These are phyloP conservation scores for Lucilia cuprina DNA, from an alignment of 1,140 invertebrate species.

Conservation along the genomic window DNA sequence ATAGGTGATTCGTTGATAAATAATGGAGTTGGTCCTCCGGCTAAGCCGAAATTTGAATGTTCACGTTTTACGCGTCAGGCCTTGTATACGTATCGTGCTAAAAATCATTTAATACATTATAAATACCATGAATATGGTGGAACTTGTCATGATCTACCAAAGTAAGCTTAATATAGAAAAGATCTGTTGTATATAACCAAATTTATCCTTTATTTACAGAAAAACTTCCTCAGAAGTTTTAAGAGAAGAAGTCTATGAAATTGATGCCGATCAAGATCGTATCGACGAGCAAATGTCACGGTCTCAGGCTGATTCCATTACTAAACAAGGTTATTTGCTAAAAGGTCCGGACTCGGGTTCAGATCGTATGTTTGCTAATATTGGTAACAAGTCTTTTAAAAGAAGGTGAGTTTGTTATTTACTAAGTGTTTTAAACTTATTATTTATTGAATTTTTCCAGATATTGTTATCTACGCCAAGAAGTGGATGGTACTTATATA, in stretches of 20 bases:
- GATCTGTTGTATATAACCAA: neutral
- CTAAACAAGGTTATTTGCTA: slow-evolving; percentile 87
- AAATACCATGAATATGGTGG: slow-evolving; percentile 87
- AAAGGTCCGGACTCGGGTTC: slow-evolving; percentile 87
- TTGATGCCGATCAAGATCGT: slow-evolving; percentile 85
- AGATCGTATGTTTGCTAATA: slow-evolving; percentile 84
- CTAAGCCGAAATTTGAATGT: slow-evolving; percentile 56
- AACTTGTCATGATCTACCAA: slow-evolving; percentile 83
- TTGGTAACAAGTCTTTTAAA: slow-evolving; percentile 90
- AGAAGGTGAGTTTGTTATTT: slow-evolving; percentile 61
- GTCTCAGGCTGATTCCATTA: slow-evolving; percentile 74
- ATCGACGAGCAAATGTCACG: slow-evolving; percentile 77
- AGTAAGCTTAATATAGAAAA: slow-evolving; percentile 66
- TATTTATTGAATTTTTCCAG: slow-evolving; percentile 51
- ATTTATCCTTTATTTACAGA: slow-evolving; percentile 40
- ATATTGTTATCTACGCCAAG: slow-evolving; percentile 86
- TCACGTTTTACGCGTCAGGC: slow-evolving; percentile 85
- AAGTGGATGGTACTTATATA: slow-evolving; percentile 89
- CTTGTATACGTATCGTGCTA: slow-evolving; percentile 82
- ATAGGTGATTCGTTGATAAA: slow-evolving; percentile 40
- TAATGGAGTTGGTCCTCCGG: slow-evolving; percentile 18
- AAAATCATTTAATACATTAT: slow-evolving; percentile 87
- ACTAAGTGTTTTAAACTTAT: neutral
- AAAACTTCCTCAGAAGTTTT: slow-evolving; percentile 65
- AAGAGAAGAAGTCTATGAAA: slow-evolving; percentile 84